phyloP scores from a whole-genome alignment of 2,113 vertebrate species.

The Prionailurus bengalensis region DNA sequence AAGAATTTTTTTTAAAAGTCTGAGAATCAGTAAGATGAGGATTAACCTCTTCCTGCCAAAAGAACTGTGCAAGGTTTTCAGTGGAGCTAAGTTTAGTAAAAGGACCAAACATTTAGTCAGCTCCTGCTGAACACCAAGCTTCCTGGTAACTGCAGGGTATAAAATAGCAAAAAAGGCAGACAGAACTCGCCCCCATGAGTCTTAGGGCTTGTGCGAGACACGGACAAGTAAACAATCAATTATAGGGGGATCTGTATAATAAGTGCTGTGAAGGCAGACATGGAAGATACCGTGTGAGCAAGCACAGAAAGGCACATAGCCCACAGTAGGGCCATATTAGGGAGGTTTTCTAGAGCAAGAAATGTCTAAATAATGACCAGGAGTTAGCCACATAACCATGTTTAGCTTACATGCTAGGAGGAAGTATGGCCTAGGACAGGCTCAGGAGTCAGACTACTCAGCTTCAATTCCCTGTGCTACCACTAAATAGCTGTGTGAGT shows the following conservation, averaged over 20 bases:
- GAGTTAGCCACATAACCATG: background rate
- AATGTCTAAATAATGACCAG: background rate
- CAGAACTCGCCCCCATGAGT: background rate
- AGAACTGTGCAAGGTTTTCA: slow-evolving; percentile 31
- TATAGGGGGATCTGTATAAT: accelerated
- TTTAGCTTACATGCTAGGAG: background rate
- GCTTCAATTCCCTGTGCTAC: background rate
- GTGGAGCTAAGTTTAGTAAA: background rate
- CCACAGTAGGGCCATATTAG: background rate
- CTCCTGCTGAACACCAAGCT: background rate
- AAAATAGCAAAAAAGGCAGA: background rate
- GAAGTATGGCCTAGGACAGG: background rate
- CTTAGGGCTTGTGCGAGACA: background rate
- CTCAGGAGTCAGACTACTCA: background rate
- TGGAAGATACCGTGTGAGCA: background rate
- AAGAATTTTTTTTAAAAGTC: background rate
- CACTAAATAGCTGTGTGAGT: background rate
- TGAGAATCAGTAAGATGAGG: background rate
- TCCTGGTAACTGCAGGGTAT: background rate
- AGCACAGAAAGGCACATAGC: background rate
- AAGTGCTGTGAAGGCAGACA: background rate
- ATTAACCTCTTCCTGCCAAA: slow-evolving; percentile 44
- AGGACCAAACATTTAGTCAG: background rate
- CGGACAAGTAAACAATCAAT: background rate
- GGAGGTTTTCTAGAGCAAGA: background rate